These are phyloP conservation scores for Morpho deidamia DNA, from an alignment of 2,888 invertebrate genomes.

Conservation along the genomic window DNA sequence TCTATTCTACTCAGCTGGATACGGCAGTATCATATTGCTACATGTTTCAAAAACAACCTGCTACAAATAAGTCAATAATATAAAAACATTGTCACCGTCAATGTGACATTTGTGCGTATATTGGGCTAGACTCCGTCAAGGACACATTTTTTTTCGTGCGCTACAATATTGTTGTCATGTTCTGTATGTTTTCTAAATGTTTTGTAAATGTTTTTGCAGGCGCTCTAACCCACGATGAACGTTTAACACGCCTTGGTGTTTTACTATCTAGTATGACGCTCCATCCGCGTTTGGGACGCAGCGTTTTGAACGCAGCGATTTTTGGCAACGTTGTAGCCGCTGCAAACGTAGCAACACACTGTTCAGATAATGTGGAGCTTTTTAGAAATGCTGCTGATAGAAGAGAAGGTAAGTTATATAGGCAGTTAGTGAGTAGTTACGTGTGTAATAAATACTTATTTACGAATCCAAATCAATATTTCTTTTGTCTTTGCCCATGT, in stretches of 20 bases:
- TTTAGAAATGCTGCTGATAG: constrained; percentile 69
- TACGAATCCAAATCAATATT: background rate
- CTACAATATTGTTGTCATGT: too few species aligned
- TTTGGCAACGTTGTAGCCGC: constrained; percentile 68
- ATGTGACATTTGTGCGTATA: too few species aligned
- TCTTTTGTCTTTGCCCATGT: too few species aligned
- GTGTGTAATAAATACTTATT: background rate
- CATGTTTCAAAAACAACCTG: too few species aligned
- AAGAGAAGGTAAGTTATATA: constrained; percentile 45
- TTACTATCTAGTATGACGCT: constrained; percentile 73
- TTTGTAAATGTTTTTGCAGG: constrained; percentile 38
- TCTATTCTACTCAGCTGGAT: too few species aligned
- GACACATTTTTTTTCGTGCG: too few species aligned
- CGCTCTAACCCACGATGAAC: constrained; percentile 76
- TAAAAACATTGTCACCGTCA: too few species aligned
- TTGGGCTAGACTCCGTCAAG: too few species aligned
- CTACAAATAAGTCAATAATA: too few species aligned
- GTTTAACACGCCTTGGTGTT: constrained; percentile 80
- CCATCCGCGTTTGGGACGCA: constrained; percentile 80
- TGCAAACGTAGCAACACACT: constrained; percentile 38
- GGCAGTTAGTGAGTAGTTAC: too few species aligned
- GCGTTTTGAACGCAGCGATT: constrained; percentile 77
- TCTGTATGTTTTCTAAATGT: too few species aligned
- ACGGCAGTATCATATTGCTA: too few species aligned
- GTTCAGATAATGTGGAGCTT: constrained; percentile 68